Conservation (phyloP, 1,140 invertebrate species). For the Drosophila azteca region DNA sequence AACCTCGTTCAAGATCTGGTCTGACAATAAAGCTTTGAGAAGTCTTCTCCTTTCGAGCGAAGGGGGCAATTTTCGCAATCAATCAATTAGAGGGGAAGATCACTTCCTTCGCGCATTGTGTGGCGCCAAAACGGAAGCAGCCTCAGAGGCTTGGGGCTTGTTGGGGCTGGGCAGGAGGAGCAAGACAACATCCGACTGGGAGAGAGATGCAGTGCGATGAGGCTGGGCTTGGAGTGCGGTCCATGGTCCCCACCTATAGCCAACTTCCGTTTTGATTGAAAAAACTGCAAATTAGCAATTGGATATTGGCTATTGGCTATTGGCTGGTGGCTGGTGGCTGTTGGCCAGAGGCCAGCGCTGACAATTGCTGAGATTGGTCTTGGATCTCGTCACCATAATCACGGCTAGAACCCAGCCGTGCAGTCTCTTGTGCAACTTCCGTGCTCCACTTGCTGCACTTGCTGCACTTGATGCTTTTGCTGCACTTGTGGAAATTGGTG, state of each 20-base stretch:
- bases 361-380: conserved; percentile 1
- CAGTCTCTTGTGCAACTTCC: conserved; percentile 44
- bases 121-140: conserved; percentile 45
- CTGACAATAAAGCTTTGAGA: conserved; percentile 1
- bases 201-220: neutral
- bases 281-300: too few relatives aligned
- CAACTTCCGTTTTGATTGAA: conserved; percentile 46
- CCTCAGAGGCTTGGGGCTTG: neutral
- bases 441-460: conserved; percentile 9
- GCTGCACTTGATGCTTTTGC: conserved; percentile 9
- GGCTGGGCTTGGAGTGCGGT: too few relatives aligned
- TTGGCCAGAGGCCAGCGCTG: conserved; percentile 12
- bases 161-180: neutral
- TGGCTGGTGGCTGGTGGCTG: neutral
- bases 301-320: too few relatives aligned
- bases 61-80: conserved; percentile 28
- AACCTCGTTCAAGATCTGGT: neutral
- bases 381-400: conserved; percentile 16
- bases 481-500: conserved; percentile 23
- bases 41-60: neutral
- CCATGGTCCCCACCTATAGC: conserved; percentile 23
- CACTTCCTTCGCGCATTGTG: conserved; percentile 25
- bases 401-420: conserved; percentile 21
- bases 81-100: conserved; percentile 44
- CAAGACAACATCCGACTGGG: conserved; percentile 9